These are phyloP conservation scores for Peromyscus melanophrys DNA, from an alignment of 2,797 vertebrate genomes.

Conservation along the genomic window DNA sequence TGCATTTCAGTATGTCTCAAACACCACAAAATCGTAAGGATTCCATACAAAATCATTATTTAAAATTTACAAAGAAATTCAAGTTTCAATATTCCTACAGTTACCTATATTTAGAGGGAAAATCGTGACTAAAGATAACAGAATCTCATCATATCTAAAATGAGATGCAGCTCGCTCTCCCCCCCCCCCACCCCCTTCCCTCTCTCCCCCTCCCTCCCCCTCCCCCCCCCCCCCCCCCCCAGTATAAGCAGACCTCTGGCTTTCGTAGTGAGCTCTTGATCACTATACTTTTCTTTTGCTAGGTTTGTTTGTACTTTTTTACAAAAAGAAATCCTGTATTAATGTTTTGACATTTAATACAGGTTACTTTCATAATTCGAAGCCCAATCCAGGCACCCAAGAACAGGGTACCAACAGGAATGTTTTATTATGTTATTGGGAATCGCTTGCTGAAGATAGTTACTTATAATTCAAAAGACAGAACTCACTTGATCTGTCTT, in stretches of 20 bases:
- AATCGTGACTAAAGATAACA: conserved; percentile 34
- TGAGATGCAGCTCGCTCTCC: neutral
- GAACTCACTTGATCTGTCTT: neutral
- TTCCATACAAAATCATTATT: conserved; percentile 71
- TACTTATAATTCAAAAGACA: conserved; percentile 45
- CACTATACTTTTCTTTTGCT: conserved; percentile 19
- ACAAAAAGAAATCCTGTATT: neutral
- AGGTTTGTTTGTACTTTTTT: neutral
- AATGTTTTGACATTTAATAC: conserved; percentile 50
- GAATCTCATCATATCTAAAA: conserved; percentile 6
- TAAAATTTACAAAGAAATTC: conserved; percentile 66
- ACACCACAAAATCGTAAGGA: conserved; percentile 8
- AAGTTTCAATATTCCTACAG: conserved; percentile 64
- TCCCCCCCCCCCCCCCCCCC: neutral
- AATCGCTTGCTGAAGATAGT: neutral
- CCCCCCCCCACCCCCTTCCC: too few species aligned
- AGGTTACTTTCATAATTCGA: conserved; percentile 44
- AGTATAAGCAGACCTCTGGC: neutral
- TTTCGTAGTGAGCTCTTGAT: neutral
- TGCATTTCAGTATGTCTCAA: conserved; percentile 31
- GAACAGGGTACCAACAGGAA: neutral
- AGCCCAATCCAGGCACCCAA: neutral
- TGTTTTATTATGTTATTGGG: conserved; percentile 41
- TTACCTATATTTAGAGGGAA: neutral
- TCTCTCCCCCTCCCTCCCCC: rapidly evolving